Percentiles rank a stretch among this genome's conserved stretches.
Conservation (phyloP, 2,888 invertebrate species). For the Clusia tigrina region DNA sequence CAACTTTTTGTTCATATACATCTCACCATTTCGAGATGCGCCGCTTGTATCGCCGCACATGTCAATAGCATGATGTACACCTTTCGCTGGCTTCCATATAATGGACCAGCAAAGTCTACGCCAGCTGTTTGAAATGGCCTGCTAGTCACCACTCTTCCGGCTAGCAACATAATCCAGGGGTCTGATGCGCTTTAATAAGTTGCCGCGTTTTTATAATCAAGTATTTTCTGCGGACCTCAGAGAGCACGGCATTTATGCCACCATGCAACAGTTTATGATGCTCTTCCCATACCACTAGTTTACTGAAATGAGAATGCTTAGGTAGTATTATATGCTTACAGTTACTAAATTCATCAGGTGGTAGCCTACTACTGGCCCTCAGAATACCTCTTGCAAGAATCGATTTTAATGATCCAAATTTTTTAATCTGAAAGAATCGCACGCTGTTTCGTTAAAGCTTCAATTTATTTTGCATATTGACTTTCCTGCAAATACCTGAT, state of each 20-base stretch:
- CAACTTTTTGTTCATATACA: conserved; percentile 31
- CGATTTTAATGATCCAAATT: too few species aligned
- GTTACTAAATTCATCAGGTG: neutral
- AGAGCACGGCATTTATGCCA: neutral
- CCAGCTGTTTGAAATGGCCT: neutral
- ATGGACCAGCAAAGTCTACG: conserved; percentile 6
- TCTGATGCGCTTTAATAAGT: neutral
- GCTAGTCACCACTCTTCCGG: neutral
- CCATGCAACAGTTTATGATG: conserved; percentile 11
- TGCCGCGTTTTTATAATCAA: neutral
- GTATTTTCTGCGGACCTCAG: neutral
- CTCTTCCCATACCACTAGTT: conserved; percentile 1
- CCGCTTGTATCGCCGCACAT: conserved; percentile 10
- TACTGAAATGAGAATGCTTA: conserved; percentile 10
- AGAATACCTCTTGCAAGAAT: neutral
- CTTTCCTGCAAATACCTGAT: neutral
- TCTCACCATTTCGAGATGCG: conserved; percentile 31
- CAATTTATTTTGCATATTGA: neutral
- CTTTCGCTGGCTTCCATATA: neutral
- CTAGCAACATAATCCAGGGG: neutral
- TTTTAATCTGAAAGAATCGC: too few species aligned
- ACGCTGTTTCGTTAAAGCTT: neutral
- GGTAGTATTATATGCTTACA: conserved; percentile 17
- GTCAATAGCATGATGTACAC: neutral
- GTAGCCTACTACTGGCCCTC: neutral